Conservation (phyloP, 2,113 vertebrate species). For the Fukomys damarensis region DNA sequence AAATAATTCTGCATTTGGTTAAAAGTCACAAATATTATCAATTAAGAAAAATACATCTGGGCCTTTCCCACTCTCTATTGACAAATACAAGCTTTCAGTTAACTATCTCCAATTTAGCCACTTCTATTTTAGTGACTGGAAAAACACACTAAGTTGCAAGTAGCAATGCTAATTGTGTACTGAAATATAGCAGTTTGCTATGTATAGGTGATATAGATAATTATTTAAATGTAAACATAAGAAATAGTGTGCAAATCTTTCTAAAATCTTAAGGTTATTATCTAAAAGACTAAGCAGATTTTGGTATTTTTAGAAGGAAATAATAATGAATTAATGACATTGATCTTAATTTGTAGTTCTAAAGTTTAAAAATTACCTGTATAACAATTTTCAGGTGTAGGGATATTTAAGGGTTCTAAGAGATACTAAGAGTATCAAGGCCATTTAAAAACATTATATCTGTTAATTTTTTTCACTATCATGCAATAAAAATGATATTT, state of each 20-base stretch:
- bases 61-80: background rate
- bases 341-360: background rate
- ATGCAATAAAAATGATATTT: background rate
- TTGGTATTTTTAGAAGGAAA: background rate
- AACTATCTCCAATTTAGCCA: background rate
- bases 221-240: background rate
- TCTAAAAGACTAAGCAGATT: constrained; percentile 1
- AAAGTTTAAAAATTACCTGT: background rate
- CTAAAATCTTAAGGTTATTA: background rate
- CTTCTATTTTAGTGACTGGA: background rate
- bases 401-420: background rate
- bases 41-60: background rate
- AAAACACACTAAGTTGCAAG: background rate
- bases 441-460: background rate
- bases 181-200: background rate
- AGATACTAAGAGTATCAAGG: background rate
- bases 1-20: background rate
- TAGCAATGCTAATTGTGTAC: background rate
- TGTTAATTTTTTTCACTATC: background rate
- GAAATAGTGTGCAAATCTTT: background rate
- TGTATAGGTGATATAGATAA: background rate
- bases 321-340: background rate
- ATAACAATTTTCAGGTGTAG: background rate
- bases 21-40: background rate
- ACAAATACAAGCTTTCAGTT: background rate